Base-by-base conservation (phyloP, 2,113 vertebrate genomes). In the Macquaria ambigua region DNA sequence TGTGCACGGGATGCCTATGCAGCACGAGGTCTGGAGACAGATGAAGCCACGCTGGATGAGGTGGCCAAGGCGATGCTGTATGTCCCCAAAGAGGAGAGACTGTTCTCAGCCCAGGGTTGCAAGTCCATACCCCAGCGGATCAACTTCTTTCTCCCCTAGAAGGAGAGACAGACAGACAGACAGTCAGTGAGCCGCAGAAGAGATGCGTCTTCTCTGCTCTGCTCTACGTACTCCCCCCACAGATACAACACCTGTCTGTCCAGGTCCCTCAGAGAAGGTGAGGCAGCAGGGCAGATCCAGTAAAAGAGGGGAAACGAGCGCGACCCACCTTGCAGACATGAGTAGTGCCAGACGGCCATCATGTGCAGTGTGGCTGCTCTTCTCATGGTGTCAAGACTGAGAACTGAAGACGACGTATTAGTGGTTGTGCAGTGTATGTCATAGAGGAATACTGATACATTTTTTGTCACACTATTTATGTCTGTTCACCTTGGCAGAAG, bases 41-140 rank as follows among this genome's bases (percentile, higher is more conserved):
- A 94, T 0, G 97, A 99, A 34, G 93, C 90, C 0, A 94, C 90
- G 0, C 93, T 99, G 3, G 96, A 98, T 0, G 92, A 98, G 69
- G 95, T 99, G 37, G 97, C 97, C 67, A 95, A 94, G 90, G 97
- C 95, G 72, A 97, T 99, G 97, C 89, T 96, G 5, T 99, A 98
- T 6, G 93, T 99, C 28, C 98, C 98, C 63, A 97, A 97, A 85
- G 97, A 97, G 69, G 97, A 98, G 70, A 95, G 96, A 79, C 96
- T 98, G 39, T 99, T 99, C 94, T 98, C 98, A 43, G 97, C 97
- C 15, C 98, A 99, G 88, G 98, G 98, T 41, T 99, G 98, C 93
- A 99, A 99, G 84, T 97, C 97, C 6, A 93, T 99, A 52, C 94
- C 98, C 16, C 98, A 99, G 88, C 96, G 97, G 91, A 98, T 99